Conservation (phyloP, 2,888 invertebrate genomes). For the Esperia sulphurella region DNA sequence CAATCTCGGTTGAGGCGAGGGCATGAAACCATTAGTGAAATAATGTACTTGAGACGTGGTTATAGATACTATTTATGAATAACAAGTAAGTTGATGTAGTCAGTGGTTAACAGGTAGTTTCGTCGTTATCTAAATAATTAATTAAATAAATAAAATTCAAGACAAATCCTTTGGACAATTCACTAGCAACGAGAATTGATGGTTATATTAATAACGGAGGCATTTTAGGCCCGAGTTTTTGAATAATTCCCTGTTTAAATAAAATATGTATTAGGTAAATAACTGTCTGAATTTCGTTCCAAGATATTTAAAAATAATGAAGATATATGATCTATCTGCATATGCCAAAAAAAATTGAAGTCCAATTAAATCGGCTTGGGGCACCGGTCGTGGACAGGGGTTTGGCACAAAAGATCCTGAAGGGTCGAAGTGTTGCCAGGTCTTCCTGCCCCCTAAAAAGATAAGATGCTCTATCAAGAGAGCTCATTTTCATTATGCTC, state of each 20-base stretch:
- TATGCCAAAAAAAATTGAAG: too few species aligned
- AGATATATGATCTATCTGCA: too few species aligned
- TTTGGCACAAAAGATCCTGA: too few species aligned
- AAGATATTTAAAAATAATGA: not conserved
- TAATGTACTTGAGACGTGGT: conserved; percentile 53
- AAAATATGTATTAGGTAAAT: conserved; percentile 30
- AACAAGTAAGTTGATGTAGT: conserved; percentile 72
- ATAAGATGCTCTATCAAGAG: too few species aligned
- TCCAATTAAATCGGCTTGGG: too few species aligned
- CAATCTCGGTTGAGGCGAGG: conserved; percentile 47
- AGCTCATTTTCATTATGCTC: too few species aligned
- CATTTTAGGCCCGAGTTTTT: conserved; percentile 29
- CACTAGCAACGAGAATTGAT: conserved; percentile 44
- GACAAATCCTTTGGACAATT: conserved; percentile 41
- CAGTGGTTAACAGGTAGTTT: conserved; percentile 73
- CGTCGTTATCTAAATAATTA: conserved; percentile 64
- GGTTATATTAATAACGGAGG: conserved; percentile 19
- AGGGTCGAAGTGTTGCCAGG: too few species aligned
- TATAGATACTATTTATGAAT: conserved; percentile 65
- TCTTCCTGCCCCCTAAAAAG: too few species aligned
- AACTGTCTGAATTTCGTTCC: not conserved
- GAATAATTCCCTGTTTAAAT: conserved; percentile 36
- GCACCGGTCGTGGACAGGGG: too few species aligned
- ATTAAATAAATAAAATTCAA: conserved; percentile 36
- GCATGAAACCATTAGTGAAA: conserved; percentile 59